Conservation (phyloP, 2,113 vertebrate genomes). For the Cyprinodon brontotheroides region DNA sequence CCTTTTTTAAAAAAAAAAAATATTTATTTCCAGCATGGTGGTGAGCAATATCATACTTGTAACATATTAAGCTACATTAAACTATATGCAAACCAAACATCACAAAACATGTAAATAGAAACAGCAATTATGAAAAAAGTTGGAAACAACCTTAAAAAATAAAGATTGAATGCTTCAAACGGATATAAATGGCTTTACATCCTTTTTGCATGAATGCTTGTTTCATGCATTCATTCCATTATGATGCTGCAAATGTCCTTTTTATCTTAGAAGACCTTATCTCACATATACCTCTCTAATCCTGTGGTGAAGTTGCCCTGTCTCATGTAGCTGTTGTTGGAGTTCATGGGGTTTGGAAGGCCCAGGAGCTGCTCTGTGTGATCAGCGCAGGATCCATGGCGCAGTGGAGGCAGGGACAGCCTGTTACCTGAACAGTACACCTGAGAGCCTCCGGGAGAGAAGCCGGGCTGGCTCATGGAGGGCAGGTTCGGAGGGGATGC, state of each 20-base stretch:
- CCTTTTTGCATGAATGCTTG: constrained; percentile 55
- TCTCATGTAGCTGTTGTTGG: constrained; percentile 86
- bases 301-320: constrained; percentile 86
- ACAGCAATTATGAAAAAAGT: constrained; percentile 19
- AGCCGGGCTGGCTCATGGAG: constrained; percentile 80
- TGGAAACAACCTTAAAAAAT: constrained; percentile 2
- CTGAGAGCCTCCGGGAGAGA: constrained; percentile 82
- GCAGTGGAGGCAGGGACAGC: constrained; percentile 78
- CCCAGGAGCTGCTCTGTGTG: constrained; percentile 88
- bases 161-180: constrained; percentile 63
- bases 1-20: constrained; percentile 8
- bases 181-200: constrained; percentile 56
- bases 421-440: constrained; percentile 85
- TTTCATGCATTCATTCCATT: not conserved
- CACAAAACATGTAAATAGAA: constrained; percentile 21
- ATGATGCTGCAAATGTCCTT: not conserved
- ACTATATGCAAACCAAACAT: constrained; percentile 49
- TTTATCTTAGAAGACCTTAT: not conserved
- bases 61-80: constrained; percentile 29
- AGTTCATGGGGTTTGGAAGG: constrained; percentile 79
- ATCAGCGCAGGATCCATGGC: constrained; percentile 81
- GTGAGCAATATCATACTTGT: constrained; percentile 23
- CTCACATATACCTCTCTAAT: constrained; percentile 91
- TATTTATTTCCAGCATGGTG: constrained; percentile 15
- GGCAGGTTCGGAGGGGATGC: constrained; percentile 82